Conservation (phyloP, 2,888 invertebrate genomes). For the Acrobasis repandana region DNA sequence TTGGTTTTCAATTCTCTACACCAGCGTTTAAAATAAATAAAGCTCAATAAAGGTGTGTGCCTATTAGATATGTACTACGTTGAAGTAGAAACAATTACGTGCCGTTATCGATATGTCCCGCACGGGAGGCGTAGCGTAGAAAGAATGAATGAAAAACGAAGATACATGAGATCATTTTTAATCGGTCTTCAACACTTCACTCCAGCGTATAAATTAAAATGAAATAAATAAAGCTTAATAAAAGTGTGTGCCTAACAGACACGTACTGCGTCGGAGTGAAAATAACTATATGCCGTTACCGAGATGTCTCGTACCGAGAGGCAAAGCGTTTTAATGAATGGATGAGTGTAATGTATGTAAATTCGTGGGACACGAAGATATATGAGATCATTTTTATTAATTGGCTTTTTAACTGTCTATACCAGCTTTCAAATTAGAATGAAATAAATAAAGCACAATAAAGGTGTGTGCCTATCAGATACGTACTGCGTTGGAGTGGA, state of each 20-base stretch:
- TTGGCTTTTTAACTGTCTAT: too few relatives aligned
- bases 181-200: too few relatives aligned
- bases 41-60: conserved; percentile 19
- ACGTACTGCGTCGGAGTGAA: conserved; percentile 63
- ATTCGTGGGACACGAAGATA: too few relatives aligned
- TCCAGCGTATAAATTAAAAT: not conserved
- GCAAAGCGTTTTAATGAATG: not conserved
- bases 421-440: not conserved
- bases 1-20: too few relatives aligned
- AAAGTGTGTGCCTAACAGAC: conserved; percentile 59
- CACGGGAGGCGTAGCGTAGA: not conserved
- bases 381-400: too few relatives aligned
- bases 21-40: not conserved
- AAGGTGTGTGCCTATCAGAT: conserved; percentile 59
- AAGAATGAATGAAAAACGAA: not conserved
- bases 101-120: conserved; percentile 57
- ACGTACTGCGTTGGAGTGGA: conserved; percentile 63
- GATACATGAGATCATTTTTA: too few relatives aligned
- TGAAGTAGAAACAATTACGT: conserved; percentile 76
- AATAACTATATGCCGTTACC: conserved; percentile 76
- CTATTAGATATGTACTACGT: conserved; percentile 70
- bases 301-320: conserved; percentile 34
- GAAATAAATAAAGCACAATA: conserved; percentile 17
- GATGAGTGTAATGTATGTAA: not conserved
- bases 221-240: conserved; percentile 16